Evolutionary conservation across 2,888 invertebrate genomes (phyloP), one percentile per base, ranked within the genome.

Genomic region (Itoplectis maculator): DNA sequence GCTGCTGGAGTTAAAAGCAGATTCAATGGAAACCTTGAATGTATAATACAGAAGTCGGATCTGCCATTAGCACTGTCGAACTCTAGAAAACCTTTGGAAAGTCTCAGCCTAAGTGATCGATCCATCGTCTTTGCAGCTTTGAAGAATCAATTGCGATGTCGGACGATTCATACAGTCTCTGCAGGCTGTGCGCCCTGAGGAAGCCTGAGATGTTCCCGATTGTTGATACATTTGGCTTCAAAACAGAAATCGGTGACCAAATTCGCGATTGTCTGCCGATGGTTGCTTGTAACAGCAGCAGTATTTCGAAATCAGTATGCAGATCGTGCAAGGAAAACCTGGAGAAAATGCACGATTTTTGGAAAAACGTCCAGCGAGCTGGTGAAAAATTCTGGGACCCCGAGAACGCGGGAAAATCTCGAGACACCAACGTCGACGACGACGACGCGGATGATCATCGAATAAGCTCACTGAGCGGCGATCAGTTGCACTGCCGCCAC

Each of bases 391-490:
- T 83, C 61, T 9, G 18, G 35, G 49, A 0, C 0, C n/a, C 18
- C 11, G 20, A 47, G 20, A 35, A 15, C 40, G 3, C 8, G 15
- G 15, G 8, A 35, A 66, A 20, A 66, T 29, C 15, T 37, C 35
- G 20, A 20, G 40, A 7, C n/a, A n/a, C n/a, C n/a, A n/a, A n/a
- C 9, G 11, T 49, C 15, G 15, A 56, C 6, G 7, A 56, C 11
- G 11, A 29, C 13, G 81, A 70, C 29, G 83, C 81, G 84, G 83
- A 83, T 70, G 35, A 81, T 23, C 84, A 84, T 42, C 42, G 80
- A 47, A 80, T 54, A 15, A 49, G 69, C 2, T 84, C 83, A 42
- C 8, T 7, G 69, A 40, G 11, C 73, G n/a, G n/a, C n/a, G n/a
- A 74, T 47, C 40, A 56, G 20, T 78, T 68, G 59, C 73, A 47